These are phyloP conservation scores for Phyto melanocephala DNA, from an alignment of 2,888 invertebrate species.

Conservation along the genomic window DNA sequence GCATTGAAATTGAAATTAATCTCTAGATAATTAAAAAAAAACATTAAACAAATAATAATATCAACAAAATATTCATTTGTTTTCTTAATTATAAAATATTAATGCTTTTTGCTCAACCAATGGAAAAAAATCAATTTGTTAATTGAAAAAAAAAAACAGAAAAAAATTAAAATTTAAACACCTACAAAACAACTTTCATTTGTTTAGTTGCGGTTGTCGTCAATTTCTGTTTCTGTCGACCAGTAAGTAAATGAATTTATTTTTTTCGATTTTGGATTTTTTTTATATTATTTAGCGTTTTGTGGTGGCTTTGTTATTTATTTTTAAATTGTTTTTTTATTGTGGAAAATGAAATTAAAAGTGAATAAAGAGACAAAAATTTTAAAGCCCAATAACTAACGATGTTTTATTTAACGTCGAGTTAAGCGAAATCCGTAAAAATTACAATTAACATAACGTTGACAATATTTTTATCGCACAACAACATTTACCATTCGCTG, in stretches of 20 bases:
- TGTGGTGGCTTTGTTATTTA: constrained; percentile 9
- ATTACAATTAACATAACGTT: constrained; percentile 62
- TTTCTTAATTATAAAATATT: constrained; percentile 46
- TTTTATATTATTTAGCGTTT: constrained; percentile 20
- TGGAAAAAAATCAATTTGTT: constrained; percentile 10
- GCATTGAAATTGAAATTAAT: too few species aligned
- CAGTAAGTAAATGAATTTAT: constrained; percentile 10
- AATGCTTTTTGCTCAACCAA: not conserved
- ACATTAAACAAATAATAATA: constrained; percentile 1
- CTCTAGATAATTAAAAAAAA: not conserved
- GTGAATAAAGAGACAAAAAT: not conserved
- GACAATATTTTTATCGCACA: constrained; percentile 63
- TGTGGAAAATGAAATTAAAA: not conserved
- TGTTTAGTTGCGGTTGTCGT: constrained; percentile 44
- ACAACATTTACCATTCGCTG: constrained; percentile 50
- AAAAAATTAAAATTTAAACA: constrained; percentile 31
- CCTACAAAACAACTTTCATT: constrained; percentile 65
- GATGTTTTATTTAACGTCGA: constrained; percentile 26
- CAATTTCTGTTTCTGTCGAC: constrained; percentile 1
- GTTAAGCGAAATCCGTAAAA: constrained; percentile 49
- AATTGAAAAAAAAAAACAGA: constrained; percentile 34
- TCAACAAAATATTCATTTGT: constrained; percentile 1
- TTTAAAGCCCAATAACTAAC: not conserved
- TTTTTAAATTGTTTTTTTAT: constrained; percentile 56
- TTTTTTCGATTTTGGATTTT: constrained; percentile 10